Evolutionary conservation across 2,113 vertebrate species (phyloP).

Genomic region (Aptenodytes forsteri): DNA sequence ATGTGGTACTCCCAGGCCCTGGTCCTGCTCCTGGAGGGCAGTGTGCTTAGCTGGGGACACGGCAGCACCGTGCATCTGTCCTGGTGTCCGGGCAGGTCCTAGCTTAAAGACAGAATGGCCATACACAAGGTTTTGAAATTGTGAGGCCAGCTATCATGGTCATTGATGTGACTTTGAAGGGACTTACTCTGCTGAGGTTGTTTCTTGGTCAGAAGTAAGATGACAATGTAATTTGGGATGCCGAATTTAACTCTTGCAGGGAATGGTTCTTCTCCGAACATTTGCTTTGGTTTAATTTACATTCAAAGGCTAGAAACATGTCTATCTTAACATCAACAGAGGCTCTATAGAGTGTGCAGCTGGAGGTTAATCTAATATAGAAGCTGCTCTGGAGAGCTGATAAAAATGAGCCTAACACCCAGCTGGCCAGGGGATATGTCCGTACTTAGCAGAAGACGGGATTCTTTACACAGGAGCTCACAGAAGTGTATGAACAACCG

Average conservation of each 20-base stretch:
- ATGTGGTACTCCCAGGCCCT: not conserved
- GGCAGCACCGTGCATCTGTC: not conserved
- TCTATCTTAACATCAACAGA: not conserved
- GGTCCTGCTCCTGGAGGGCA: not conserved
- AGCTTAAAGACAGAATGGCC: not conserved
- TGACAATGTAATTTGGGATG: not conserved
- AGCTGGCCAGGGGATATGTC: not conserved
- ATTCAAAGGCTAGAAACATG: not conserved
- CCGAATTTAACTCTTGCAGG: not conserved
- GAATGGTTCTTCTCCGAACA: not conserved
- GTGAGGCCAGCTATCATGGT: not conserved
- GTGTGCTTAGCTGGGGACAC: not conserved
- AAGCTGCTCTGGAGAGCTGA: not conserved
- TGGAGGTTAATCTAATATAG: not conserved
- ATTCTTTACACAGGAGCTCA: not conserved
- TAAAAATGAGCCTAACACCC: not conserved
- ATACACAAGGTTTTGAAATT: not conserved
- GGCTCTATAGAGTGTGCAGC: not conserved
- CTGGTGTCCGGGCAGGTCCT: not conserved
- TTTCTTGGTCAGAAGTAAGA: not conserved
- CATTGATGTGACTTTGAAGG: rapidly evolving
- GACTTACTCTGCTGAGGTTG: not conserved
- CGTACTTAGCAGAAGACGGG: not conserved
- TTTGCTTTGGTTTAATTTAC: not conserved
- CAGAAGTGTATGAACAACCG: not conserved